phyloP scores from a whole-genome alignment of 2,888 invertebrate genomes.

The Metellina segmentata region DNA sequence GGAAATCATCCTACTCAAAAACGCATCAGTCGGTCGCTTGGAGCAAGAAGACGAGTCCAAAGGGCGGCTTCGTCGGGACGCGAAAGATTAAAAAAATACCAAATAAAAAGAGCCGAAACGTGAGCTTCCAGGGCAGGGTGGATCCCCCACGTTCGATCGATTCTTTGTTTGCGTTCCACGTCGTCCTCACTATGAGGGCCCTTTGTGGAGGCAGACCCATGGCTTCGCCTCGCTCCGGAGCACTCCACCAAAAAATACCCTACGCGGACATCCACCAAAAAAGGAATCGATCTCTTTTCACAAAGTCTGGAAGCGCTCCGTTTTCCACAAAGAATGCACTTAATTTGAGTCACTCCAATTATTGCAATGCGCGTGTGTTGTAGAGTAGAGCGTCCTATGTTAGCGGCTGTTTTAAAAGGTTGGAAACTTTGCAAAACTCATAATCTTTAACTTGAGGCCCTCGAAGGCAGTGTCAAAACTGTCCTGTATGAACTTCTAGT shows the following conservation, averaged over 20 bases:
- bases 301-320: neutral
- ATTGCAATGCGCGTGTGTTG: no score
- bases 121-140: constrained; percentile 40
- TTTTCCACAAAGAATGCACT: neutral
- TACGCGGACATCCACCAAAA: neutral
- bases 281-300: constrained; percentile 12
- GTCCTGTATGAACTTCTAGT: no score
- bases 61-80: constrained; percentile 28
- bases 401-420: no score
- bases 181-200: constrained; percentile 18
- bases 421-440: no score
- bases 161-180: constrained; percentile 50
- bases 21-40: neutral
- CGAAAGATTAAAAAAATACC: neutral
- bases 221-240: neutral
- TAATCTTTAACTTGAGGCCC: no score
- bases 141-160: constrained; percentile 56
- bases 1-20: neutral
- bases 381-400: no score
- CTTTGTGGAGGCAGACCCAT: constrained; percentile 35
- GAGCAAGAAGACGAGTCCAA: neutral
- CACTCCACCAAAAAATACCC: constrained; percentile 22
- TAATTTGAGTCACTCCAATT: neutral
- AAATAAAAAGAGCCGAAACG: constrained; percentile 43
- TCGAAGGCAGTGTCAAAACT: no score